Evolutionary conservation across 2,888 invertebrate species (phyloP), one percentile per base, ranked within the genome.

Genomic region (Aphidius colemani): DNA sequence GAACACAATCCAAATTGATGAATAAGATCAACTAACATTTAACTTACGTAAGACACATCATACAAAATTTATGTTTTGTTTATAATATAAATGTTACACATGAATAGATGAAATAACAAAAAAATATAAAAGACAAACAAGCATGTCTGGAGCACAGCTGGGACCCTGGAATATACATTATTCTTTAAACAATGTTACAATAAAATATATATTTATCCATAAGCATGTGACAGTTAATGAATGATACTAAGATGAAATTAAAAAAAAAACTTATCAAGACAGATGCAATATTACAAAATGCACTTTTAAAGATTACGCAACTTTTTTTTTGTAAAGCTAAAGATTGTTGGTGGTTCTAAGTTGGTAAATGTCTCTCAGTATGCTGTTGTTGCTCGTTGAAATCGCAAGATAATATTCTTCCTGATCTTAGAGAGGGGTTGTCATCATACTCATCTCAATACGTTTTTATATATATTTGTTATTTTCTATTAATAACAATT

Each of bases 401-500:
- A 51, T 51, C 57, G 57, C 62, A 63, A 63, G 57, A 62, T 51
- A 30, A 53, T 60, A 5, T 30, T 57, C 11, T 40, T 57, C 46
- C 39, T 30, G 5, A 11, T 46, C 40, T 39, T 48, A 48, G 48
- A 46, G 57, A 57, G 48, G 46, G 46, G 39, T 46, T 45, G 46
- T 43, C 51, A 51, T 43, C n/a, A 50, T 44, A 30, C 10, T 43
- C 51, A 51, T 43, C n/a, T 44, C 50, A 30, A 10, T 18, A 45
- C n/a, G 18, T 43, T 49, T 30, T 30, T 30, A 30, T 30, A 30
- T 30, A 30, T 30, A 30, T 30, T 30, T 30, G 5, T 30, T 48
- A 48, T 48, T 7, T 48, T 53, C 57, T 63, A 63, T 63, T 57
- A 57, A 57, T 63, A 63, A 63, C 30, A 30, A 30, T 30, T 63